Conservation (phyloP, 2,797 vertebrate species). For the Lagocephalus sceleratus region DNA sequence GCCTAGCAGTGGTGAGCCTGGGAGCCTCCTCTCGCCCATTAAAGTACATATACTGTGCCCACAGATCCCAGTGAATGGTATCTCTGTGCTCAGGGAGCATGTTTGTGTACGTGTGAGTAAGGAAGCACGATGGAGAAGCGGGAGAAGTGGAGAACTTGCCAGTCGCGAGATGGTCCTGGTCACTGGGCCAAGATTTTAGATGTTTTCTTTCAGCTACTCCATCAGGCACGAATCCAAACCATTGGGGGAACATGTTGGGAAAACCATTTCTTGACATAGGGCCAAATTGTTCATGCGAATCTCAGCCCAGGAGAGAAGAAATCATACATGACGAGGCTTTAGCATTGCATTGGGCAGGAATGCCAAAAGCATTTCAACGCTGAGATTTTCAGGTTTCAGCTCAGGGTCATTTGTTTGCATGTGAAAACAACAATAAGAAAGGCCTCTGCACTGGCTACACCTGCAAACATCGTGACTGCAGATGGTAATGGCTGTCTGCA, state of each 20-base stretch:
- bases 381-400: too few species aligned
- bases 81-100: constrained; percentile 67
- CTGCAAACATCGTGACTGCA: constrained; percentile 12
- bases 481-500: constrained; percentile 33
- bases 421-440: too few species aligned
- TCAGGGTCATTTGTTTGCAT: too few species aligned
- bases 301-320: constrained; percentile 53
- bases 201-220: constrained; percentile 54
- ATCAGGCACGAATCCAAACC: constrained; percentile 56
- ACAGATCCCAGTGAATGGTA: constrained; percentile 71
- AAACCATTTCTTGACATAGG: constrained; percentile 45
- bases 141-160: constrained; percentile 34
- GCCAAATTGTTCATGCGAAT: constrained; percentile 65
- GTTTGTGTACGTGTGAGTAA: constrained; percentile 56
- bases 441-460: constrained; percentile 19
- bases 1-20: constrained; percentile 67
- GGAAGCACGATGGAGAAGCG: constrained; percentile 41
- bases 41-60: constrained; percentile 73
- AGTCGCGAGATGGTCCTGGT: constrained; percentile 44
- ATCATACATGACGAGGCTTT: constrained; percentile 56
- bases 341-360: constrained; percentile 38
- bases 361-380: constrained; percentile 9
- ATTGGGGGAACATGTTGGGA: constrained; percentile 48
- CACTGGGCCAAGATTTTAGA: constrained; percentile 54
- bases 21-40: constrained; percentile 70